Evolutionary conservation across 2,797 vertebrate genomes (phyloP), one percentile per base, ranked within the genome.

Genomic region (Ispidina lecontei): DNA sequence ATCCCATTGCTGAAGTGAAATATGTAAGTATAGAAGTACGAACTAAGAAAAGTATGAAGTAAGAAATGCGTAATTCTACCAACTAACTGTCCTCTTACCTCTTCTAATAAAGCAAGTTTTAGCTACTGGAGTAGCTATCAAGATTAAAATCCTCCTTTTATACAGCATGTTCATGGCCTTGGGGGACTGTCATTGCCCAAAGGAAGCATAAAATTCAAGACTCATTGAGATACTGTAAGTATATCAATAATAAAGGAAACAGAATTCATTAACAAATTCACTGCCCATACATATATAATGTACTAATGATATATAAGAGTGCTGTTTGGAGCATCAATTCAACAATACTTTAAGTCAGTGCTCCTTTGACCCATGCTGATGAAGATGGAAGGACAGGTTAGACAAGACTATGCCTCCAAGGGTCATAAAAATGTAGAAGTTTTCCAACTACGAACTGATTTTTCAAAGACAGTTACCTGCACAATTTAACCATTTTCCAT

Each of bases 391-490:
- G 84, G 91, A 93, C 55, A 95, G 87, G 90, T 95, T 97, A 96
- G 46, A 89, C 74, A 86, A 92, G 84, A 87, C 93, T 94, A 92
- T 87, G 60, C 64, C 95, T 95, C 75, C 47, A 91, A 91, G 76
- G 63, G 35, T 95, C 84, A 97, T 95, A 96, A 97, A 94, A 96
- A 96, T 15, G 64, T 65, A 86, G 72, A 75, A 70, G 10, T 93
- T 93, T 94, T 67, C 76, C 84, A 93, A 78, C 54, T 77, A 49
- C 28, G 56, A 78, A 75, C 78, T 93, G 89, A 96, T 97, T 94
- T 97, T 95, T 96, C 84, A 81, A 94, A 94, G 80, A 94, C 73
- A 89, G 96, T 97, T 96, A 95, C 29, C 90, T 92, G 94, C 89
- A 89, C 91, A 73, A 85, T 96, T 97, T 97, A 97, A 95, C 92